Evolutionary conservation across 2,113 vertebrate species (phyloP).

Genomic region (Lepisosteus osseus): DNA sequence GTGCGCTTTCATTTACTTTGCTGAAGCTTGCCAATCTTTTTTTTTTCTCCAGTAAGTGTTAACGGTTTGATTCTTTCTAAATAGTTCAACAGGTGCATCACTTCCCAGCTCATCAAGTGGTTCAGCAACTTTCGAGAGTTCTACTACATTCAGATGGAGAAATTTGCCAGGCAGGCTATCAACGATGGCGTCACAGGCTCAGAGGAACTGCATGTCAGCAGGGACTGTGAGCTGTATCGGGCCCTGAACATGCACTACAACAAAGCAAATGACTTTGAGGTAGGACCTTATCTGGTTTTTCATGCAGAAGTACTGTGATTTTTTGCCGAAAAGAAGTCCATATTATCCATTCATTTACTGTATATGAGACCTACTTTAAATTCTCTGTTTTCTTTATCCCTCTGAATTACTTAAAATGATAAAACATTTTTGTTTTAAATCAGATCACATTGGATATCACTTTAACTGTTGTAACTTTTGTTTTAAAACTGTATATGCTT

Average conservation of each 20-base stretch:
- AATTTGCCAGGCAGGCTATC: slow-evolving; percentile 95
- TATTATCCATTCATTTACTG: too few species aligned
- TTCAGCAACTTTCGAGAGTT: slow-evolving; percentile 99
- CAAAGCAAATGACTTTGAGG: slow-evolving; percentile 99
- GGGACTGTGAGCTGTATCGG: slow-evolving; percentile 94
- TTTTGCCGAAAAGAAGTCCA: too few species aligned
- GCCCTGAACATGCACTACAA: slow-evolving; percentile 99
- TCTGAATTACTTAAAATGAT: too few species aligned
- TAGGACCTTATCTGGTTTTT: slow-evolving; percentile 61
- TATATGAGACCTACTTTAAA: too few species aligned
- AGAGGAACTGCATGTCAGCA: slow-evolving; percentile 89
- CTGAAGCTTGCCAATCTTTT: too few species aligned
- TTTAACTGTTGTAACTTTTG: too few species aligned
- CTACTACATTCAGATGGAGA: slow-evolving; percentile 99
- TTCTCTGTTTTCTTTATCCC: too few species aligned
- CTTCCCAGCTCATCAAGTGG: slow-evolving; percentile 99
- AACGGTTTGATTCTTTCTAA: slow-evolving; percentile 1
- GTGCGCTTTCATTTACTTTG: too few species aligned
- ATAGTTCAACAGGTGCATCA: slow-evolving; percentile 99
- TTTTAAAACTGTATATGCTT: too few species aligned
- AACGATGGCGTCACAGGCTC: slow-evolving; percentile 87
- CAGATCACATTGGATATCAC: too few species aligned
- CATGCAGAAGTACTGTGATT: not conserved
- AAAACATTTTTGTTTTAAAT: too few species aligned
- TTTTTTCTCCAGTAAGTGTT: too few species aligned